Evolutionary conservation across 2,113 vertebrate species (phyloP), one percentile per base, ranked within the genome.

Genomic region (Gymnarchus niloticus): DNA sequence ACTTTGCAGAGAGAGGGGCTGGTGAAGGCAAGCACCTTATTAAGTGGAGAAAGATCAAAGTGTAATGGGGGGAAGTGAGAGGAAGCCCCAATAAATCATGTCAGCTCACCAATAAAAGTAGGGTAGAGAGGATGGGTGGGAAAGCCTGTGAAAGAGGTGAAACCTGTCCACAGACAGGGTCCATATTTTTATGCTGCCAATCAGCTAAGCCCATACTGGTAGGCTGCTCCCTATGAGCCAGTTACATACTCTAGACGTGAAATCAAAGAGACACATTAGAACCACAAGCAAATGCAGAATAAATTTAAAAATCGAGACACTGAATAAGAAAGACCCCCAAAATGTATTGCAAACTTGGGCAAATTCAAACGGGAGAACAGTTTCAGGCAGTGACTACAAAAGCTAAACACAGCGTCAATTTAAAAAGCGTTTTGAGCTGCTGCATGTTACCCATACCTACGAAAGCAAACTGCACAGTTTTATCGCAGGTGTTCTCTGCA

Each of bases 31-130:
- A n/a, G n/a, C n/a, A n/a, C 9, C n/a, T 78, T 80, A 28, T 51
- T 51, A 80, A n/a, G 23, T 44, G 37, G 82, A 12, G 33, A 87
- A 81, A 85, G 91, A 92, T 93, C 90, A 93, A 93, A 94, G 92
- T 87, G 56, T 73, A 33, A 28, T 56, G 73, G 84, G 69, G 28
- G 88, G 83, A 85, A 21, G 91, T 86, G 86, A 85, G 85, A 86
- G 86, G 88, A 86, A 89, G 87, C 49, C 73, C 82, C 88, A 88
- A 52, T 69, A 91, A 89, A 87, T 88, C 73, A 84, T 85, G 86
- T 88, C 88, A 91, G 92, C 89, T 91, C 88, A 69, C 37, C 69
- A 51, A 25, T 49, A 61, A 81, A 56, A 82, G 78, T 56, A 46
- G 12, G 46, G 56, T 81, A 78, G 84, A 56, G 65, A 28, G 56